Base-by-base conservation (phyloP, 2,888 invertebrate species). In the Pachliopta kotzebuea region DNA sequence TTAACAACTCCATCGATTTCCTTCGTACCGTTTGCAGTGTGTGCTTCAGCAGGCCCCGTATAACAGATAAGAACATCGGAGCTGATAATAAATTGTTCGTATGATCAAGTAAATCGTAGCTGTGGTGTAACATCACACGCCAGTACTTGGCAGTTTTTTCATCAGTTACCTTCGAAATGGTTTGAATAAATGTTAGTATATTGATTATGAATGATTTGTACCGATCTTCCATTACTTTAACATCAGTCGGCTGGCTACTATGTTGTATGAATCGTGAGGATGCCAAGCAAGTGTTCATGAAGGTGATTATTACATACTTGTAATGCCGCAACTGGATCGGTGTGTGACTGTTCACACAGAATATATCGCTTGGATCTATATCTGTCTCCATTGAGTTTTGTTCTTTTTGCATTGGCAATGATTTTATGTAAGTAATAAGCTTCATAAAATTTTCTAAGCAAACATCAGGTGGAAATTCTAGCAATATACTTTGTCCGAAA, bases 1-100 rank as follows among this genome's bases (percentile, higher is more conserved):
- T 97, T 0, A 99, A 86, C 50, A 99, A 84, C 75, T 98, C 98
- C 85, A 99, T 93, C 0, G 97, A 94, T 79, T 97, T 96, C 66
- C 95, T 93, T 69, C 95, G 93, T 0, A 98, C 95, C 8, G 94
- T 94, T 18, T 94, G 84, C 24, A 96, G 80, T 50, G 94, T 94
- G 76, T 97, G 96, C 58, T 93, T 92, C 74, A 96, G 84, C 60
- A 99, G 85, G 0, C 95, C 94, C 69, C 94, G 93, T 0, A 98
- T 92, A 0, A 97, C 97, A 52, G 94, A 92, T 23, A 98, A 84
- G 82, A 98, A 97, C 90, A 96, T 94, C 21, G 94, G 92, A 0
- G 96, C 94, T 0, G 97, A 96, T 18, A 98, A 82, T 57, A 98
- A 80, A 18, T 94, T 95, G 74, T 96, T 96, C 2, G 96, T 94